phyloP scores from a whole-genome alignment of 2,888 invertebrate genomes.

The Cryptocephalus moraei region DNA sequence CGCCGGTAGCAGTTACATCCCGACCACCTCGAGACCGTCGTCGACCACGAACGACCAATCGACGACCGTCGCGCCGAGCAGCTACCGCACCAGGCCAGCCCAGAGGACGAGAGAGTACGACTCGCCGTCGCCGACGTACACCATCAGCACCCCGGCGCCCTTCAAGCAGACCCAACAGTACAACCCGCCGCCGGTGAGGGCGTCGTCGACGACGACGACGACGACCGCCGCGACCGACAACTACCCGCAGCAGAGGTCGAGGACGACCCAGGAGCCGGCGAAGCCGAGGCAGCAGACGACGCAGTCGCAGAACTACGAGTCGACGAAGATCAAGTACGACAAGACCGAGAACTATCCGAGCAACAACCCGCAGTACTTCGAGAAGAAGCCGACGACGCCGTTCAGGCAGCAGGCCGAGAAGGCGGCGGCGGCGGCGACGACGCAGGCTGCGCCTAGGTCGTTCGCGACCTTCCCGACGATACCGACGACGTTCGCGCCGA shows the following conservation, averaged over 20 bases:
- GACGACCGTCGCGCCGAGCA: conserved; percentile 22
- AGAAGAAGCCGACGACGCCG: conserved; percentile 25
- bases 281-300: conserved; percentile 16
- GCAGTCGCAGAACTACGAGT: conserved; percentile 15
- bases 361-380: conserved; percentile 22
- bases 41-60: conserved; percentile 27
- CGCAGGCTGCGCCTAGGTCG: conserved; percentile 15
- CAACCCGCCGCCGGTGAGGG: conserved; percentile 14
- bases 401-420: conserved; percentile 22
- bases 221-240: conserved; percentile 25
- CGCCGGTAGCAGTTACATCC: conserved; percentile 39
- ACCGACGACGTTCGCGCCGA: conserved; percentile 32
- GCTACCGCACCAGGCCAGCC: conserved; percentile 19
- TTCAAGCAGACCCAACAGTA: conserved; percentile 31
- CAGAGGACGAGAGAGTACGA: conserved; percentile 16
- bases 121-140: conserved; percentile 17
- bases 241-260: conserved; percentile 21
- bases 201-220: conserved; percentile 14
- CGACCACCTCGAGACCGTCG: conserved; percentile 40
- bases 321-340: conserved; percentile 16
- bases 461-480: conserved; percentile 17
- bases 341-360: conserved; percentile 23
- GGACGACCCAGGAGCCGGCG: conserved; percentile 13
- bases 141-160: conserved; percentile 36
- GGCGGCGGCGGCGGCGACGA: conserved; percentile 33